Evolutionary conservation across 2,888 invertebrate species (phyloP), one percentile per base, ranked within the genome.

Genomic region (Omphaloscelis lunosa): DNA sequence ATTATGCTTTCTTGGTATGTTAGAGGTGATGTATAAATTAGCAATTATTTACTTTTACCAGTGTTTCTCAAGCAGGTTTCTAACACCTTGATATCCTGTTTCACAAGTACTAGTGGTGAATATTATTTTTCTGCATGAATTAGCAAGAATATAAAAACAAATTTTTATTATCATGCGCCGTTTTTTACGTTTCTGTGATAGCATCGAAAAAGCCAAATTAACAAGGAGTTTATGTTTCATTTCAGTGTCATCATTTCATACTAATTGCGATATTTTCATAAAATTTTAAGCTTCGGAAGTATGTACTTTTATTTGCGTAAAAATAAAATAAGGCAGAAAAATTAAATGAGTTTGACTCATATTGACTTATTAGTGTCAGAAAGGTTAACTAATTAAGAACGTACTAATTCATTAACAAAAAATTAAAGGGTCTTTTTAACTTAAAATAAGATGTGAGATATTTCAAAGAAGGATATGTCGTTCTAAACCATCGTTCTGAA

Each of bases 41-140:
- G 72, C 82, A 72, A 75, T 85, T 51, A 62, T 75, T 75, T 61
- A 81, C 76, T 83, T 85, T 83, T 85, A 69, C 85, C 48, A 72
- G 72, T 53, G 15, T 29, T 62, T 15, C 45, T 61, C 59, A 34
- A 85, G 58, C 85, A 72, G 82, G 82, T 83, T 83, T 59, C 48
- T 58, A 53, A 72, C 72, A 82, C 63, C 71, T 84, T 69, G 61
- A 81, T 41, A 62, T 85, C 82, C 69, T 75, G 85, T 83, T 81
- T 75, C 48, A 39, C 69, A 70, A 72, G 82, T 72, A 68, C 75
- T 84, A 66, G 29, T 65, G 56, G 72, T 75, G 58, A 66, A 75
- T 72, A 61, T 73, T 53, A 75, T 75, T 84, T 82, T 51, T 58
- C 62, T 80, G 45, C 20, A 65, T 53, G 1, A 34, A 66, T 84